Evolutionary conservation across 2,113 vertebrate genomes (phyloP).

Genomic region (Pomatostomus ruficeps): DNA sequence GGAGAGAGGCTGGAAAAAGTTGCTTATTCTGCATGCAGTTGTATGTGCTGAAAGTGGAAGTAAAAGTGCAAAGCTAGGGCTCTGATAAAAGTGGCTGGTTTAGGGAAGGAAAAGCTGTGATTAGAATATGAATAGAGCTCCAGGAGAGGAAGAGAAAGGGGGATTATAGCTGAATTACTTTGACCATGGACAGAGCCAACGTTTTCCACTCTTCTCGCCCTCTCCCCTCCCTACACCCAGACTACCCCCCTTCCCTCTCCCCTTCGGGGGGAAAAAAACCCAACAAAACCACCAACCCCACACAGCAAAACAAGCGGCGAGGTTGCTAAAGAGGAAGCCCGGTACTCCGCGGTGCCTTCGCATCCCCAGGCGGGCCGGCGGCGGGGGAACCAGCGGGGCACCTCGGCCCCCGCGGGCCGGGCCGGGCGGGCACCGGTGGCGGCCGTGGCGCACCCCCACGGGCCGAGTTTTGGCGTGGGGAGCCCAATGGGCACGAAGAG

Average conservation of each 20-base stretch:
- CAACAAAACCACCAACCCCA: background rate
- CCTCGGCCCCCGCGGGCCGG: background rate
- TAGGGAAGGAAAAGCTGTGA: constrained; percentile 98
- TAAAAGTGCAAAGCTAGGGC: constrained; percentile 89
- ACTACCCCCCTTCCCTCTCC: background rate
- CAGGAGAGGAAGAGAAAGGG: constrained; percentile 93
- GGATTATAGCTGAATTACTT: constrained; percentile 97
- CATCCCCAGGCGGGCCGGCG: background rate
- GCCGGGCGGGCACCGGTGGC: background rate
- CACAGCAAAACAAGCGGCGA: constrained; percentile 15
- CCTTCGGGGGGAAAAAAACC: background rate
- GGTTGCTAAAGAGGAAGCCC: background rate
- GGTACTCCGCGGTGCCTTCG: background rate
- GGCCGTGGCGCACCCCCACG: background rate
- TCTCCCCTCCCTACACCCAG: constrained; percentile 28
- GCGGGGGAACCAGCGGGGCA: background rate
- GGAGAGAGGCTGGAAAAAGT: constrained; percentile 4
- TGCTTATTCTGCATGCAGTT: constrained; percentile 51
- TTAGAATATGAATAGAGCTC: constrained; percentile 99
- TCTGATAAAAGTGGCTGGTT: constrained; percentile 92
- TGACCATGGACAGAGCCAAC: constrained; percentile 89
- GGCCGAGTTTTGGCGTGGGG: background rate
- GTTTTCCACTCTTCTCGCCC: constrained; percentile 65
- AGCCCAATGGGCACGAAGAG: background rate
- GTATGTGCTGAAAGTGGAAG: constrained; percentile 76